These are phyloP conservation scores for Tapera naevia DNA, from an alignment of 2,797 vertebrate genomes.

Conservation along the genomic window DNA sequence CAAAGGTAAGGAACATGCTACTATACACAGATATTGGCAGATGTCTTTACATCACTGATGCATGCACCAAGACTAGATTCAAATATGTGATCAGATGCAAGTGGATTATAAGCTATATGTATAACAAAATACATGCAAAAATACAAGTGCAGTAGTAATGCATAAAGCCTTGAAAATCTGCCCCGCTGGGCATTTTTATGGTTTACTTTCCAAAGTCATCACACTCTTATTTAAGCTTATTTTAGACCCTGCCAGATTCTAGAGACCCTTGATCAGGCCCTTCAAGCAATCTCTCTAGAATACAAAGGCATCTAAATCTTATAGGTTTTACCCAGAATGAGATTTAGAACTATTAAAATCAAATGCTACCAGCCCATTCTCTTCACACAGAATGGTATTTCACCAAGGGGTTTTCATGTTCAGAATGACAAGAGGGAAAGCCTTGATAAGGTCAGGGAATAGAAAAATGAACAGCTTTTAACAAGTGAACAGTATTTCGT, in stretches of 20 bases:
- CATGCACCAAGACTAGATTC: not conserved
- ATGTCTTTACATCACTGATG: not conserved
- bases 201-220: not conserved
- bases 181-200: not conserved
- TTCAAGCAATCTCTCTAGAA: not conserved
- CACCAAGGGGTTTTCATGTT: accelerated
- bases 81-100: not conserved
- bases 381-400: not conserved
- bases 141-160: not conserved
- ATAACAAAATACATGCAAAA: not conserved
- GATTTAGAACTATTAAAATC: not conserved
- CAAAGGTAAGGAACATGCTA: not conserved
- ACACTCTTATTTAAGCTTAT: not conserved
- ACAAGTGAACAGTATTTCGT: not conserved
- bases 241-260: not conserved
- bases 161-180: not conserved
- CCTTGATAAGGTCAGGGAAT: not conserved
- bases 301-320: not conserved
- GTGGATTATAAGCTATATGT: not conserved
- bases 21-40: not conserved
- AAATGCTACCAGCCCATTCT: not conserved
- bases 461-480: not conserved
- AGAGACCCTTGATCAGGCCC: not conserved
- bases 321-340: not conserved
- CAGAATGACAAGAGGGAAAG: not conserved